Base-by-base conservation (phyloP, 1,140 invertebrate genomes). In the Bombus sylvicola region DNA sequence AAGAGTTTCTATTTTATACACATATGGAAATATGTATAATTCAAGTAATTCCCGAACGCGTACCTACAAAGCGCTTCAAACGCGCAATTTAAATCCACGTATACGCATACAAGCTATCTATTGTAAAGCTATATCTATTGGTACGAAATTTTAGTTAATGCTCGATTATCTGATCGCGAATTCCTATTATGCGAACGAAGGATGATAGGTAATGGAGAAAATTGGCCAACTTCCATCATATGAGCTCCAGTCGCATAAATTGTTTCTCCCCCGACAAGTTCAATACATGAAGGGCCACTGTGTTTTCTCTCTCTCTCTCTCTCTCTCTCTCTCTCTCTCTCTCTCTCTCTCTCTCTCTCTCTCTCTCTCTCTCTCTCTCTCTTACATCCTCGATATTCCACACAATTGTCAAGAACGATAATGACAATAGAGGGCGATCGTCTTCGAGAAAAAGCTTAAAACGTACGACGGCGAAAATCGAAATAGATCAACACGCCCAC, bases 401-500 rank as follows among this genome's bases (percentile, higher is more conserved):
- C 6, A 10, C 41, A 82, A 74, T 75, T 64, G 73, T 66, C 31
- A 31, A 13, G 8, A n/a, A 25, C 34, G 81, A 83, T 83, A 83
- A 53, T 53, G 47, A 76, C 37, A 28, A 68, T 22, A 37, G 47
- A 18, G 4, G 43, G 8, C 18, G 31, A 5, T 43, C 25, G 34
- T 69, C 34, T 3, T 8, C 2, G 8, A 39, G 69, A 37, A 37
- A 31, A 57, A 37, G 3, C 12, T 12, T 8, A 9, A 13, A 39
- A 62, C 25, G 74, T 59, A n/a, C n/a, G 8, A 2, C 34, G 47
- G 25, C n/a, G 83, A 72, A 86, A 81, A 85, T 72, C 78, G 77
- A 81, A 88, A 86, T 81, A 86, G 83, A 85, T 84, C 86, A 75
- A 77, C 39, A 62, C 86, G 83, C 86, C 86, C 77, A 89, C 78